A percentile compares a stretch with the other conserved stretches of the same genome.
These are phyloP conservation scores for Leptinotarsa tumamoca DNA, from an alignment of 2,888 invertebrate genomes.

Conservation along the genomic window DNA sequence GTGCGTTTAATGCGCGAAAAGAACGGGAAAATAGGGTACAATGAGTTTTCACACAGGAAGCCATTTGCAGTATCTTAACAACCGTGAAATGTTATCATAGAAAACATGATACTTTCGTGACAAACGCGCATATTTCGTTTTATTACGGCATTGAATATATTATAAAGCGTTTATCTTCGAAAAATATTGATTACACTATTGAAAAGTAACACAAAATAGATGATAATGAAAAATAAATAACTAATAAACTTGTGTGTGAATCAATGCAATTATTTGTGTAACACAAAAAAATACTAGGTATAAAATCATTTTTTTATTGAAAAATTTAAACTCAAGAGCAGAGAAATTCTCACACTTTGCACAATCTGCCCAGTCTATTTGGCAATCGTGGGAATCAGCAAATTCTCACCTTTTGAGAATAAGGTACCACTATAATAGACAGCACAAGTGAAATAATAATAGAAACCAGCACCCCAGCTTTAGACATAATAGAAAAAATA, in stretches of 20 bases:
- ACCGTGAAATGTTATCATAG: constrained; percentile 12
- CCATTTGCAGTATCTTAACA: constrained; percentile 20
- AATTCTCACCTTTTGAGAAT: constrained; percentile 6
- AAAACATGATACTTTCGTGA: constrained; percentile 16
- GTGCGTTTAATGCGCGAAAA: not conserved
- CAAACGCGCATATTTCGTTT: constrained; percentile 10
- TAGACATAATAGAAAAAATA: constrained; percentile 1
- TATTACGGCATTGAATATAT: constrained; percentile 7
- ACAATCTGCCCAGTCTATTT: not conserved
- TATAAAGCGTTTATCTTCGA: constrained; percentile 5
- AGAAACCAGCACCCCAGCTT: not conserved
- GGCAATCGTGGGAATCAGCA: constrained; percentile 10
- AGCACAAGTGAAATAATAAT: not conserved
- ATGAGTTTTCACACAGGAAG: constrained; percentile 12
- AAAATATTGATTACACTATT: not conserved
- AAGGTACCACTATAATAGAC: not conserved
- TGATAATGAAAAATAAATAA: not conserved
- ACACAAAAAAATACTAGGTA: too few relatives aligned
- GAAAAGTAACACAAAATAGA: not conserved
- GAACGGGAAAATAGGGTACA: not conserved
- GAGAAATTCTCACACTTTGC: constrained; percentile 1
- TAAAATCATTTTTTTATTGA: too few relatives aligned
- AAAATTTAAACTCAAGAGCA: too few relatives aligned
- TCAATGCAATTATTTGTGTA: too few relatives aligned
- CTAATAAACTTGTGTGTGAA: too few relatives aligned